Base-by-base conservation (phyloP, 37 sponge, comb jelly and placozoan genomes). In the Bolinopsis microptera region DNA sequence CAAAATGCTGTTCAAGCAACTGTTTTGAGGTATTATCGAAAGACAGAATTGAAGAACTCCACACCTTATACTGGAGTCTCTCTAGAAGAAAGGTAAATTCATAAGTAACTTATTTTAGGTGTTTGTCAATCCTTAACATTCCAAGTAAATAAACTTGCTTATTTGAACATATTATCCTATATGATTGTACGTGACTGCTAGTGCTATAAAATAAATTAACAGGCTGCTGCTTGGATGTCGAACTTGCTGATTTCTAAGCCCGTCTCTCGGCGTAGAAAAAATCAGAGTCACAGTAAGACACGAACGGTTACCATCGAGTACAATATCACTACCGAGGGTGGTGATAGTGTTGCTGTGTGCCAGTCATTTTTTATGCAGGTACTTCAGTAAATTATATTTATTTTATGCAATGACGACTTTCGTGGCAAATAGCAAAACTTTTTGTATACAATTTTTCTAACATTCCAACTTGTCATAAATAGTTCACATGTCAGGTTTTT, bases 261-360 rank as follows among this genome's bases (percentile, higher is more conserved):
- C 31, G 74, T 72, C 22, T 72, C 74, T 5, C 74, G 74, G 26
- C 5, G 74, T 3, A 72, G 74, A 28, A 72, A 72, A 28, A 28
- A 8, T 8, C 5, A 9, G 5, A 72, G 26, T 5, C 74, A 21
- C 2, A 8, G 30, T 3, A 72, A 72, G 74, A 72, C 74, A 8
- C 74, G 74, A 5, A 72, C 74, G 3, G 74, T 72, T n/a, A 72
- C 74, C 74, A 72, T 72, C 31, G 22, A 72, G 74, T 72, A 72
- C 74, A 72, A 72, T 21, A 5, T 72, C 3, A 24, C 31, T 9
- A 72, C 5, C 18, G 74, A 72, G 30, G 26, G 3, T 23, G 74
- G 74, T 3, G 74, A 72, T n/a, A 23, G 22, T 3, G 26, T 72
- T n/a, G 22, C 74, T 72, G 74, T 72, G 5, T 72, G 74, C 74